A percentile compares a stretch with the other conserved stretches of the same genome.
These are phyloP conservation scores for Temnopleurus reevesii DNA, from an alignment of 53 echinoderm and acorn worm species.

Conservation along the genomic window DNA sequence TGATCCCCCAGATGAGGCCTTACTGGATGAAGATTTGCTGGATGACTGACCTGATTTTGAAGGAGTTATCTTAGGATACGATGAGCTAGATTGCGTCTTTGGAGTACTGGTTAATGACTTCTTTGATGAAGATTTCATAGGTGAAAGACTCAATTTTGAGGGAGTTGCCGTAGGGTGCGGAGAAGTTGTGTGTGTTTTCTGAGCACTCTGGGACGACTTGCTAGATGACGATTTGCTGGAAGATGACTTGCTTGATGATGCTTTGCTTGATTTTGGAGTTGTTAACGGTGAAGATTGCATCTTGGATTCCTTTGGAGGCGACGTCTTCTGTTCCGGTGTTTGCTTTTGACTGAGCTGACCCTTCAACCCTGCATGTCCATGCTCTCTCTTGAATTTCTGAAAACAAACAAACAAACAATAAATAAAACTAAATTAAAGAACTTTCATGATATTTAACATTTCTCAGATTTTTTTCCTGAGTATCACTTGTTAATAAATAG, in stretches of 20 bases:
- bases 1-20: background rate
- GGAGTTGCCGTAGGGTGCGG: background rate
- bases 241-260: background rate
- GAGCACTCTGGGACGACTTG: no score
- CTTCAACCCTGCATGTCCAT: conserved; percentile 37
- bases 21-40: background rate
- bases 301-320: background rate
- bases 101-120: background rate
- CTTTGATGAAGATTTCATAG: background rate
- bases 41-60: background rate
- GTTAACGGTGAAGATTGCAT: no score
- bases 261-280: background rate
- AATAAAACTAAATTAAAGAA: no score
- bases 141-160: background rate
- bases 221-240: background rate
- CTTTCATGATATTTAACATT: no score
- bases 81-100: background rate
- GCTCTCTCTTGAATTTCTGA: conserved; percentile 51
- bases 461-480: no score
- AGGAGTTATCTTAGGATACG: background rate
- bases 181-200: no score
- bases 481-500: no score
- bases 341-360: background rate
- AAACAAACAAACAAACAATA: no score
- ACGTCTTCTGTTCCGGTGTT: background rate